These are phyloP conservation scores for Pseudobourletiella spinata DNA, from an alignment of 1,140 invertebrate species.

Conservation along the genomic window DNA sequence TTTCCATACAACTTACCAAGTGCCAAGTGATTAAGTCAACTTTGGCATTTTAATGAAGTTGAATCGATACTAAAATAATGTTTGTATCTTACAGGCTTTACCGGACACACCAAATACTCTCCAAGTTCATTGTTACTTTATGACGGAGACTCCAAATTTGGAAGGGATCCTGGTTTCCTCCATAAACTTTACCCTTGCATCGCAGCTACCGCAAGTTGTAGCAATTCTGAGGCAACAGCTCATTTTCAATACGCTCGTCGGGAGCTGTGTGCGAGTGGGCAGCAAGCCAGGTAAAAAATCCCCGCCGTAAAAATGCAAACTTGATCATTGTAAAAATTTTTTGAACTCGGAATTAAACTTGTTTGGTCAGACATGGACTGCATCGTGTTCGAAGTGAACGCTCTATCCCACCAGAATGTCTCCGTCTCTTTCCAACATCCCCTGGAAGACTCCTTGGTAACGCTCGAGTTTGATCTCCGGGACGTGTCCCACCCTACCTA, in stretches of 20 bases:
- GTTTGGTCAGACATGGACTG: slow-evolving; percentile 47
- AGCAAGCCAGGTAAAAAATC: slow-evolving; percentile 62
- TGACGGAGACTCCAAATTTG: slow-evolving; percentile 70
- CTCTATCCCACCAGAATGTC: slow-evolving; percentile 77
- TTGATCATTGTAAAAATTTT: too few species aligned
- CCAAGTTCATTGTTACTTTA: slow-evolving; percentile 86
- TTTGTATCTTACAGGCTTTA: slow-evolving; percentile 65
- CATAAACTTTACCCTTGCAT: slow-evolving; percentile 87
- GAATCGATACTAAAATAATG: too few species aligned
- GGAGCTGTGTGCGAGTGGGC: slow-evolving; percentile 69
- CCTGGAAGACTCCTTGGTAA: slow-evolving; percentile 80
- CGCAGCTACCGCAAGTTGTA: slow-evolving; percentile 82
- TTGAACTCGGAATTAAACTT: too few species aligned
- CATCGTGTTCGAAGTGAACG: slow-evolving; percentile 83
- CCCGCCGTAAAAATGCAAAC: too few species aligned
- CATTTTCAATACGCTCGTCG: slow-evolving; percentile 78
- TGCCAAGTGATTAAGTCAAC: too few species aligned
- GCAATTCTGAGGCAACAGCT: slow-evolving; percentile 77
- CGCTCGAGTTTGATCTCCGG: slow-evolving; percentile 76
- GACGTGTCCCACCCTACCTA: slow-evolving; percentile 64
- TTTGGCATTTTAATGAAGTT: too few species aligned
- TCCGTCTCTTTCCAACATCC: slow-evolving; percentile 88
- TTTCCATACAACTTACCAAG: background rate
- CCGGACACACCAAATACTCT: slow-evolving; percentile 50
- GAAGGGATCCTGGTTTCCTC: slow-evolving; percentile 69